Percentiles rank a stretch among this genome's conserved stretches.
These are phyloP conservation scores for Heliothis virescens DNA, from an alignment of 1,140 invertebrate genomes.

Conservation along the genomic window DNA sequence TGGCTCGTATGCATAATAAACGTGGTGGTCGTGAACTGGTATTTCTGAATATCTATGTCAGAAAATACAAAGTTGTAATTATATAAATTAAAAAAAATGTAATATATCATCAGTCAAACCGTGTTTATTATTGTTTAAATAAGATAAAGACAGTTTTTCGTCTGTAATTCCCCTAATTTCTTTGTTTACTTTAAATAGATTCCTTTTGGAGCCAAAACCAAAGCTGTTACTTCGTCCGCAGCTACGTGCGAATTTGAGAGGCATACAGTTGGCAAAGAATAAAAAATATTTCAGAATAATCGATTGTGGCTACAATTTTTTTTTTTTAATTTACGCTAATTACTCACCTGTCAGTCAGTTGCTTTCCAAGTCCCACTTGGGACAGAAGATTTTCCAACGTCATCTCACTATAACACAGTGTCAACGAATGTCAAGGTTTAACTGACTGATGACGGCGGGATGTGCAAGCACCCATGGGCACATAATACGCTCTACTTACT, in stretches of 20 bases:
- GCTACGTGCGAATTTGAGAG: no score
- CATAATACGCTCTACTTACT: constrained; percentile 71
- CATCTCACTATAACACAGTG: constrained; percentile 59
- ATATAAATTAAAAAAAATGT: neutral
- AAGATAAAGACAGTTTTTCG: no score
- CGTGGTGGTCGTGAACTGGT: constrained; percentile 67
- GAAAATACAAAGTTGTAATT: constrained; percentile 18
- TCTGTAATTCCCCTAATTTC: no score
- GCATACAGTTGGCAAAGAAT: no score
- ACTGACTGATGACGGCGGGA: constrained; percentile 50
- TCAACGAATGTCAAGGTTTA: constrained; percentile 67
- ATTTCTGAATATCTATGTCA: constrained; percentile 69
- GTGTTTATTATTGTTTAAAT: no score
- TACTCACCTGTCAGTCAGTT: constrained; percentile 70
- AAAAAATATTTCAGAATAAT: no score
- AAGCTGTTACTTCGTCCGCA: no score
- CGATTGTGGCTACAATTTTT: no score
- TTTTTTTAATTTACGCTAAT: no score
- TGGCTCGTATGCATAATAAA: constrained; percentile 74
- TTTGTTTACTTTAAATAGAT: no score
- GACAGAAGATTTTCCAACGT: constrained; percentile 70
- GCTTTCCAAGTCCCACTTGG: constrained; percentile 71
- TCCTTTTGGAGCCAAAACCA: no score
- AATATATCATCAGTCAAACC: no score
- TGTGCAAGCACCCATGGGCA: constrained; percentile 47